phyloP scores from a whole-genome alignment of 92 coral and sea anemone species.

The Siderastrea siderea region DNA sequence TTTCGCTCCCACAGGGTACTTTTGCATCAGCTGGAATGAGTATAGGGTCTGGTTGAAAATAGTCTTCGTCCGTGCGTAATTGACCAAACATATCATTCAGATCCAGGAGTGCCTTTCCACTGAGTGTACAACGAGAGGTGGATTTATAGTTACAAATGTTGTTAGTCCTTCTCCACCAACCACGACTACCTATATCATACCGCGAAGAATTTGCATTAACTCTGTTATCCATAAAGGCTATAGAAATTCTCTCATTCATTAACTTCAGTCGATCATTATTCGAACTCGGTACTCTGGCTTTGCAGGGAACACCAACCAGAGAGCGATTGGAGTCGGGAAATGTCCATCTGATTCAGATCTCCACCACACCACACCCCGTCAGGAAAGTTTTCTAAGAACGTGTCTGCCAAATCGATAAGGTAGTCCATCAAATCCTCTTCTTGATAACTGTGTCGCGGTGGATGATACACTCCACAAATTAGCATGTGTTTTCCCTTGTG shows the following conservation, averaged over 20 bases:
- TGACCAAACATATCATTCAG: background rate
- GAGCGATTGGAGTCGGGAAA: background rate
- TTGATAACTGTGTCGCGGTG: conserved; percentile 11
- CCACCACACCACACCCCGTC: conserved; percentile 1
- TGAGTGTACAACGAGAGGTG: background rate
- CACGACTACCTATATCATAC: background rate
- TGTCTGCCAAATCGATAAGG: background rate
- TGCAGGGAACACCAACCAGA: background rate
- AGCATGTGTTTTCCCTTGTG: conserved; percentile 12
- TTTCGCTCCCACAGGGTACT: background rate
- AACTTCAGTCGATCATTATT: background rate
- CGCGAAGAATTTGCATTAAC: background rate
- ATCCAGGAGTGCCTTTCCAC: background rate
- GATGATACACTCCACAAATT: conserved; percentile 19
- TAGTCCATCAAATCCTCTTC: conserved; percentile 3
- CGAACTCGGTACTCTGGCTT: background rate
- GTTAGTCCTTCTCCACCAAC: background rate
- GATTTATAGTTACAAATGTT: background rate
- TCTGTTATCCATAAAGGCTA: background rate
- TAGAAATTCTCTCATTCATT: conserved; percentile 8
- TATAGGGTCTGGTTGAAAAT: conserved; percentile 8
- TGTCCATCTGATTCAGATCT: conserved; percentile 7
- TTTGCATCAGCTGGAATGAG: background rate
- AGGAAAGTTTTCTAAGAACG: background rate
- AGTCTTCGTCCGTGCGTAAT: conserved; percentile 9